These are phyloP conservation scores for Macrophya alboannulata DNA, from an alignment of 2,888 invertebrate genomes.

Conservation along the genomic window DNA sequence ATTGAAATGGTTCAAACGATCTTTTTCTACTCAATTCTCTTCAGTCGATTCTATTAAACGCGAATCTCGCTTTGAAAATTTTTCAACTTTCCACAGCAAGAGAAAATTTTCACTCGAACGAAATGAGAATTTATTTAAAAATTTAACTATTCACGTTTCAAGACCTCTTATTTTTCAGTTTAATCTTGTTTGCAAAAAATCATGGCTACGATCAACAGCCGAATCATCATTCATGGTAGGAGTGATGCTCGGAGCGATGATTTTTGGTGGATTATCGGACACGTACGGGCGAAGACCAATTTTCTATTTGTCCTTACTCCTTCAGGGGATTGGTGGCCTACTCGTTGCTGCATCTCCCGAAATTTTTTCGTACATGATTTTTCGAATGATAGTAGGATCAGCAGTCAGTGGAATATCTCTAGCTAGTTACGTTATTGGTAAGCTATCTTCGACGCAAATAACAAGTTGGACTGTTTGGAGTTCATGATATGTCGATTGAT, in stretches of 20 bases:
- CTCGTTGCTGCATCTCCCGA: constrained; percentile 84
- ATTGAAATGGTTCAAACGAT: too few relatives aligned
- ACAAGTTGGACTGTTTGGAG: neutral
- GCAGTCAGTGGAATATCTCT: constrained; percentile 87
- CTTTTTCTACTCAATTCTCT: too few relatives aligned
- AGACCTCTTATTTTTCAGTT: constrained; percentile 68
- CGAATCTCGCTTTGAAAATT: neutral
- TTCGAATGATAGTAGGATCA: constrained; percentile 84
- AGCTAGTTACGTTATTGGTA: constrained; percentile 83
- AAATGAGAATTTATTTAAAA: neutral
- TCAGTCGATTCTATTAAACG: too few relatives aligned
- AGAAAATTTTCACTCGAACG: too few relatives aligned
- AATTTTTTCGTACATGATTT: constrained; percentile 84
- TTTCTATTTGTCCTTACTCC: constrained; percentile 85
- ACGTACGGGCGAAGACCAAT: constrained; percentile 83
- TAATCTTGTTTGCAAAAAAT: constrained; percentile 81
- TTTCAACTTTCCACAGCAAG: neutral
- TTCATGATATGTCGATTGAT: neutral
- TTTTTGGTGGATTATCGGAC: constrained; percentile 84
- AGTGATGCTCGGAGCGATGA: constrained; percentile 85
- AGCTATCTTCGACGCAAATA: neutral
- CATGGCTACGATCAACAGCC: constrained; percentile 83
- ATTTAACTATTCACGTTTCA: neutral
- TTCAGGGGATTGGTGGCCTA: constrained; percentile 84
- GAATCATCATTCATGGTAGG: constrained; percentile 86